A percentile compares a stretch with the other conserved stretches of the same genome.
Evolutionary conservation across 2,797 vertebrate genomes (phyloP).

Genomic region (Diplodus sargus): DNA sequence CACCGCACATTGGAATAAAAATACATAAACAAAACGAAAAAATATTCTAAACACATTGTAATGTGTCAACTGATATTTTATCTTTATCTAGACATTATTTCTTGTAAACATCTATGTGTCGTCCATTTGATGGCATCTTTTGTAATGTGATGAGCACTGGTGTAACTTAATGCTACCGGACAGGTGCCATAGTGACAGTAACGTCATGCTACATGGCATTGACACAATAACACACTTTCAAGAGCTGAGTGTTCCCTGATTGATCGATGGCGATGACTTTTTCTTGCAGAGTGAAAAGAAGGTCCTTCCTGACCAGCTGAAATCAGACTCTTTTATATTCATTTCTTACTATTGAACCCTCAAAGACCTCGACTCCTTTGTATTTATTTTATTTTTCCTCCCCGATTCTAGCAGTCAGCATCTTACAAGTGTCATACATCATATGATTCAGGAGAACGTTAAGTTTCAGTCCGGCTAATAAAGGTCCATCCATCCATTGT

Average conservation of each 20-base stretch:
- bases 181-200: constrained; percentile 63
- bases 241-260: constrained; percentile 67
- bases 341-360: too few relatives aligned
- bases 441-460: too few relatives aligned
- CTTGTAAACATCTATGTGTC: constrained; percentile 43
- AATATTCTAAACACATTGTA: constrained; percentile 22
- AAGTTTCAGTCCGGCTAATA: too few relatives aligned
- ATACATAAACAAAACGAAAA: constrained; percentile 45
- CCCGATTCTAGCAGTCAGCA: too few relatives aligned
- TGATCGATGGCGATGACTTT: constrained; percentile 32
- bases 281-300: constrained; percentile 53
- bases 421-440: too few relatives aligned
- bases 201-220: constrained; percentile 75
- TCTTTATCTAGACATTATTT: constrained; percentile 41
- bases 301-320: constrained; percentile 22
- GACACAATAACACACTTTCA: constrained; percentile 58
- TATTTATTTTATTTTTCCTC: too few relatives aligned
- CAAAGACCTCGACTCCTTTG: too few relatives aligned
- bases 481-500: too few relatives aligned
- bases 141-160: constrained; percentile 53
- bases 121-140: constrained; percentile 58
- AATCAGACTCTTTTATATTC: constrained; percentile 9
- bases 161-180: constrained; percentile 66
- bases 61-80: constrained; percentile 47
- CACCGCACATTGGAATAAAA: constrained; percentile 59